These are phyloP conservation scores for Gallinago nigripennis DNA, from an alignment of 2,797 vertebrate genomes.

Conservation along the genomic window DNA sequence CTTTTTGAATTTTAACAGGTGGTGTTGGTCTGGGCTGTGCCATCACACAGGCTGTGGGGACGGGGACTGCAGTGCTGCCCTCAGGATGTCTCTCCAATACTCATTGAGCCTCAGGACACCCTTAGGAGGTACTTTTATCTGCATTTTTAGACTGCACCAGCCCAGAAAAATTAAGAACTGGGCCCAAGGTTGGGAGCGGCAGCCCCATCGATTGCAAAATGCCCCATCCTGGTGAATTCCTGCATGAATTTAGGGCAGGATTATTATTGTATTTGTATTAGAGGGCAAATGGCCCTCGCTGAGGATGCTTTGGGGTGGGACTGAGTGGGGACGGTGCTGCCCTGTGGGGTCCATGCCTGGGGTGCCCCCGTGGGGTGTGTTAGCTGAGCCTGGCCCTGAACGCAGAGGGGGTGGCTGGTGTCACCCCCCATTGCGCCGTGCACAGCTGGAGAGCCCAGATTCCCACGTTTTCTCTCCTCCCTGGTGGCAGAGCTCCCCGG, in stretches of 20 bases:
- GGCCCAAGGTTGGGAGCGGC: neutral
- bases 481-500: neutral
- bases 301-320: neutral
- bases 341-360: rapidly evolving
- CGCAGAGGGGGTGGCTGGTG: no score
- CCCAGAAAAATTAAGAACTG: neutral
- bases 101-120: neutral
- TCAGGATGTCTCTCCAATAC: rapidly evolving
- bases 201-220: neutral
- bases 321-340: neutral
- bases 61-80: neutral
- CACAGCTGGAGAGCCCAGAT: neutral
- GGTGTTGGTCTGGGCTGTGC: neutral
- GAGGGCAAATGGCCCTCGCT: rapidly evolving
- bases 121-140: neutral
- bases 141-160: rapidly evolving
- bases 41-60: rapidly evolving
- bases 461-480: neutral
- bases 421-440: rapidly evolving
- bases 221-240: neutral
- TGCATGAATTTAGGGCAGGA: no score
- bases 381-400: neutral
- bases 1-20: neutral
- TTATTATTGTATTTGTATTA: no score
- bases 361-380: neutral